A percentile compares a stretch with the other conserved stretches of the same genome.
Evolutionary conservation across 30 jellyfish, hydroid and myxozoan species (phyloP).

Genomic region (Mastigias papua): DNA sequence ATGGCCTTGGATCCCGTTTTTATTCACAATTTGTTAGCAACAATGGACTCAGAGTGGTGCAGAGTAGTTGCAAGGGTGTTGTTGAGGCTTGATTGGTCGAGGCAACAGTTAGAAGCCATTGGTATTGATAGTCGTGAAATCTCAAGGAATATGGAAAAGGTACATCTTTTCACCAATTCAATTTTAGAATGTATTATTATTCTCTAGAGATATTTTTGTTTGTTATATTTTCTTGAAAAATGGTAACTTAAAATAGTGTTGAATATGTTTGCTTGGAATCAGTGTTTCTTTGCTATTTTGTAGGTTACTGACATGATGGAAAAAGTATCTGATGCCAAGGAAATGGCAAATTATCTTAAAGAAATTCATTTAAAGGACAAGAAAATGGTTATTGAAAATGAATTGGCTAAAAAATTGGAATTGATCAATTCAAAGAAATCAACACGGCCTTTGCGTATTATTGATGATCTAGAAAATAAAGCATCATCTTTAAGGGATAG

Average conservation of each 20-base stretch:
- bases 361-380: no score
- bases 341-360: background rate
- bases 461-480: no score
- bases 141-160: background rate
- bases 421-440: no score
- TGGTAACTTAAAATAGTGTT: background rate
- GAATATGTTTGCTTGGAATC: background rate
- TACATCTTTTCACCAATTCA: background rate
- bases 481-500: no score
- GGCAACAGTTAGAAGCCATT: background rate
- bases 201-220: background rate
- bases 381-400: no score
- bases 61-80: background rate
- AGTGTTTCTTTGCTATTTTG: background rate
- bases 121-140: background rate
- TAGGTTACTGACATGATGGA: background rate
- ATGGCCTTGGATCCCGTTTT: background rate
- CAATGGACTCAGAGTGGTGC: background rate
- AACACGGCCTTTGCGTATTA: no score
- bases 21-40: background rate
- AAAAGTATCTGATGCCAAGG: background rate
- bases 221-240: background rate
- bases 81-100: background rate
- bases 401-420: no score
- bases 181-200: background rate